phyloP scores from a whole-genome alignment of 2,113 vertebrate genomes.

The Xiphophorus couchianus region DNA sequence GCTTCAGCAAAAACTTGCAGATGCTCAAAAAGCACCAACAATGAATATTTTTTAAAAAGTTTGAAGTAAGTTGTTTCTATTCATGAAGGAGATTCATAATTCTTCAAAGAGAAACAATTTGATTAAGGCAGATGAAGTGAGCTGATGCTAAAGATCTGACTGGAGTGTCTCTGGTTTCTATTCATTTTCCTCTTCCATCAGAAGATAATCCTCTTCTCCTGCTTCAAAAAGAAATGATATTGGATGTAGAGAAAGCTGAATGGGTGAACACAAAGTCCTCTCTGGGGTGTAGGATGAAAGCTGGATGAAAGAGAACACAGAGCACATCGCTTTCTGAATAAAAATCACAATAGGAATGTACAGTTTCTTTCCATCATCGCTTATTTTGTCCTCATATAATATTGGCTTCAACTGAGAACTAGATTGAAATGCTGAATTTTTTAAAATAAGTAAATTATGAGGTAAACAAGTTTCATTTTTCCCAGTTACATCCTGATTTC shows the following conservation, averaged over 20 bases:
- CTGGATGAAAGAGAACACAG: background rate
- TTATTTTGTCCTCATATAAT: background rate
- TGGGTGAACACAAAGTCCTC: constrained; percentile 8
- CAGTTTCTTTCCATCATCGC: background rate
- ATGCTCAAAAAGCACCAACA: constrained; percentile 24
- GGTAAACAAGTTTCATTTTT: background rate
- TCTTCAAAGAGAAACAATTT: constrained; percentile 45
- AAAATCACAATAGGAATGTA: background rate
- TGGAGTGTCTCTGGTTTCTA: constrained; percentile 29
- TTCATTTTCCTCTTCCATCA: constrained; percentile 10
- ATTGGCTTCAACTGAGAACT: background rate
- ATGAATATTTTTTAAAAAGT: constrained; percentile 41
- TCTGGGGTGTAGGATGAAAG: background rate
- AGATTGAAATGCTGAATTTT: background rate
- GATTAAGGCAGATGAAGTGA: constrained; percentile 22
- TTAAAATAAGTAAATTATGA: background rate
- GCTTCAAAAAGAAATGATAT: constrained; percentile 40
- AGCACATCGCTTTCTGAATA: background rate
- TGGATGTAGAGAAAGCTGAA: constrained; percentile 24
- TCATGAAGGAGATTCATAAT: constrained; percentile 41
- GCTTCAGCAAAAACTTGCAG: constrained; percentile 10
- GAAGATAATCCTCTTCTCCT: constrained; percentile 40
- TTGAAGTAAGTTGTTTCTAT: constrained; percentile 39
- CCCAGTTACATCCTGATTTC: background rate
- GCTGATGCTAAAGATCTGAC: constrained; percentile 37